Conservation (phyloP, 2,113 vertebrate species). For the Delphinus delphis region DNA sequence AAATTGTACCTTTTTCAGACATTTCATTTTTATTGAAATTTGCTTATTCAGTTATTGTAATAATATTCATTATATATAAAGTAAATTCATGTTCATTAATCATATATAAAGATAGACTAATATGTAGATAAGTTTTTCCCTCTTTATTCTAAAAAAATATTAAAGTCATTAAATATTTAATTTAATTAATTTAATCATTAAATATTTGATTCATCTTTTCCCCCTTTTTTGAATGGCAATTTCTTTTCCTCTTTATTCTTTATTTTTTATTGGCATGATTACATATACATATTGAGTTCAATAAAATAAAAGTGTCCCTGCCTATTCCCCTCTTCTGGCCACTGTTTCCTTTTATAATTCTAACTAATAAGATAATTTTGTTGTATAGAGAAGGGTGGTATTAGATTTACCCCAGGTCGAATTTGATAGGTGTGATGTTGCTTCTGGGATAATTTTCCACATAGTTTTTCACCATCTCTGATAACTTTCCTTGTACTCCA, state of each 20-base stretch:
- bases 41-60: not conserved
- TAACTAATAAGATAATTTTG: conserved; percentile 8
- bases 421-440: not conserved
- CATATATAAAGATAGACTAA: not conserved
- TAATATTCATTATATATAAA: not conserved
- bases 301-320: not conserved
- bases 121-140: not conserved
- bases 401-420: not conserved
- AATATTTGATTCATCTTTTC: not conserved
- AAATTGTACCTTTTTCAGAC: not conserved
- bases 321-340: not conserved
- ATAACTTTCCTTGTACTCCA: not conserved
- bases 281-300: not conserved
- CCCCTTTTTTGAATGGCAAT: not conserved
- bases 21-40: not conserved
- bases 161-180: not conserved
- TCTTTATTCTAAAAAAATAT: not conserved
- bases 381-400: not conserved
- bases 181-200: no score
- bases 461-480: not conserved
- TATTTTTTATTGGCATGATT: not conserved
- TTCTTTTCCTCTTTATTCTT: conserved; percentile 9
- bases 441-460: not conserved
- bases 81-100: not conserved
- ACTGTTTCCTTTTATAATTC: not conserved